phyloP scores from a whole-genome alignment of 2,888 invertebrate genomes.

The Trissolcus japonicus region DNA sequence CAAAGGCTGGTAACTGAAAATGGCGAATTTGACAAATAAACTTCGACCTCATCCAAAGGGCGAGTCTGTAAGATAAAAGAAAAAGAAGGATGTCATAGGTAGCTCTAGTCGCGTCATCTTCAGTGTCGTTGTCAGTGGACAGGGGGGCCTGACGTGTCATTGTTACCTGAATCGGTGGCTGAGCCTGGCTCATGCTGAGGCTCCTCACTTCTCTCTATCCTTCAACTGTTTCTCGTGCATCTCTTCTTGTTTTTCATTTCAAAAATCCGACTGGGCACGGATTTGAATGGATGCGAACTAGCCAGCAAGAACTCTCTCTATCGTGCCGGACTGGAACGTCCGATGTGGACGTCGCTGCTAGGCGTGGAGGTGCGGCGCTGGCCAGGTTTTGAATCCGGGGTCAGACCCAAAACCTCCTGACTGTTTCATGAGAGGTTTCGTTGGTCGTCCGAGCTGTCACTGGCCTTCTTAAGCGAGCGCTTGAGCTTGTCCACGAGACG shows the following conservation, averaged over 20 bases:
- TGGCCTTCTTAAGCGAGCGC: slow-evolving; percentile 81
- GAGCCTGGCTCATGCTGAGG: slow-evolving; percentile 2
- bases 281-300: not conserved
- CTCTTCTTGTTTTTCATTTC: not conserved
- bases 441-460: slow-evolving; percentile 78
- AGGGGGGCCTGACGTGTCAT: slow-evolving; percentile 42
- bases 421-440: slow-evolving; percentile 74
- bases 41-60: slow-evolving; percentile 12
- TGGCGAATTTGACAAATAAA: slow-evolving; percentile 11
- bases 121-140: slow-evolving; percentile 54
- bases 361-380: slow-evolving; percentile 74
- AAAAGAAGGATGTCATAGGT: slow-evolving; percentile 37
- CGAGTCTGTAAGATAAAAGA: slow-evolving; percentile 19
- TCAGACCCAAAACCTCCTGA: slow-evolving; percentile 73
- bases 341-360: slow-evolving; percentile 57
- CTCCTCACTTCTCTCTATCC: slow-evolving; percentile 1
- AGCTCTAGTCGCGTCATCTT: slow-evolving; percentile 52
- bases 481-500: slow-evolving; percentile 88
- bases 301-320: slow-evolving; percentile 39
- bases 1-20: slow-evolving; percentile 22
- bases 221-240: not conserved
- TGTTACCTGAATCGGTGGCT: slow-evolving; percentile 52
- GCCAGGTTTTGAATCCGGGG: slow-evolving; percentile 73
- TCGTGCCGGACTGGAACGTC: slow-evolving; percentile 70
- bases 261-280: slow-evolving; percentile 6